Evolutionary conservation across 2,888 invertebrate genomes (phyloP), one percentile per base, ranked within the genome.

Genomic region (Rhyacophila evoluta): DNA sequence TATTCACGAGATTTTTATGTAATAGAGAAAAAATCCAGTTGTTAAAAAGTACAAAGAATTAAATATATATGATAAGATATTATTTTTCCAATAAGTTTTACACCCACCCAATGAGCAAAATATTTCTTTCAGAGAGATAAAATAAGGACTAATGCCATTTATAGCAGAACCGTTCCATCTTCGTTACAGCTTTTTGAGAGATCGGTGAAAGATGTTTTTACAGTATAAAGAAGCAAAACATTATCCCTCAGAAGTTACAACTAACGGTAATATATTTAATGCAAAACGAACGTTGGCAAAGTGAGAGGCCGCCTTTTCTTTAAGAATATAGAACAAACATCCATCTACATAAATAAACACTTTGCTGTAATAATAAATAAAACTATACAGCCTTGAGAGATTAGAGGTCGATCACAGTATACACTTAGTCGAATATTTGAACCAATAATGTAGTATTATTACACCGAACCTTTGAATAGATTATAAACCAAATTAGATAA

Each of bases 141-240:
- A 33, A 55, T 55, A 55, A 19, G 55, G 15, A 19, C 15, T 55
- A 8, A 55, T 55, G 8, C 55, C 55, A 55, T 55, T 55, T 55
- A 55, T 55, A 55, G 55, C 15, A 19, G 55, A 19, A 55, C 15
- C 55, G 55, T 55, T 55, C 55, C 55, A 55, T 55, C 55, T 55
- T 55, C 55, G 55, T 55, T 55, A 55, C 55, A 19, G 19, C 55
- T 55, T 55, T 33, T 55, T 55, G 55, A 55, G 19, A 55, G 55
- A 15, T 10, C 55, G 55, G 15, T 4, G 69, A 12, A 69, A 70
- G 70, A 75, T 75, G 75, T 75, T 75, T 75, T 75, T 36, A 75
- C 70, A 55, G 75, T 70, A 75, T 75, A 75, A 75, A 75, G 69
- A 69, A 29, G 38, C 71, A 75, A 41, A 75, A 75, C 75, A 75